phyloP scores from a whole-genome alignment of 92 coral and sea anemone genomes.

The Virgularia gustaviana region DNA sequence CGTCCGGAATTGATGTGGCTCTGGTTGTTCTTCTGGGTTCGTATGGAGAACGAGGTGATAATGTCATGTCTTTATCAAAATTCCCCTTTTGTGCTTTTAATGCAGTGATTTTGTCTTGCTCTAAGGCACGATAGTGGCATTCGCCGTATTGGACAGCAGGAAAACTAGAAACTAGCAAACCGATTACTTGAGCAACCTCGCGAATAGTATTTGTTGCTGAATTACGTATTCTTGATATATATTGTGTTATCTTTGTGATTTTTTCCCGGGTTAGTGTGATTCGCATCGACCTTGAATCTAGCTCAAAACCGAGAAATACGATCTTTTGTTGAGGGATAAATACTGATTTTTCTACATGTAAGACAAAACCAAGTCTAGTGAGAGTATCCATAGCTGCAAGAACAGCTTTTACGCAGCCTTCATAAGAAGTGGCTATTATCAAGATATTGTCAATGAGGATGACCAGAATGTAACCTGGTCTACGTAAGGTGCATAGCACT shows the following conservation, averaged over 20 bases:
- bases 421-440: not conserved
- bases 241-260: not conserved
- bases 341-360: constrained; percentile 3
- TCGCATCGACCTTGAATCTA: not conserved
- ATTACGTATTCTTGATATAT: not conserved
- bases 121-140: not conserved
- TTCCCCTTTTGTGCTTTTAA: not conserved
- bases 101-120: constrained; percentile 3
- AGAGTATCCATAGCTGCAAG: not conserved
- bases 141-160: constrained; percentile 9
- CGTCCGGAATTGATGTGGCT: too few species aligned
- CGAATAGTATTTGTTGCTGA: not conserved
- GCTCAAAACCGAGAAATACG: not conserved
- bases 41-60: too few species aligned
- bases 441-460: too few species aligned
- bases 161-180: not conserved
- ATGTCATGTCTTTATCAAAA: not conserved
- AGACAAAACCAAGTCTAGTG: not conserved
- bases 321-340: not conserved
- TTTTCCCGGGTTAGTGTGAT: not conserved
- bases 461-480: too few species aligned
- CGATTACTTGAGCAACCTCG: constrained; percentile 1
- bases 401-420: not conserved
- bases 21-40: too few species aligned
- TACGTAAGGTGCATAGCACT: too few species aligned